These are phyloP conservation scores for Spisula subtruncata DNA, from an alignment of 2,888 invertebrate species.

Conservation along the genomic window DNA sequence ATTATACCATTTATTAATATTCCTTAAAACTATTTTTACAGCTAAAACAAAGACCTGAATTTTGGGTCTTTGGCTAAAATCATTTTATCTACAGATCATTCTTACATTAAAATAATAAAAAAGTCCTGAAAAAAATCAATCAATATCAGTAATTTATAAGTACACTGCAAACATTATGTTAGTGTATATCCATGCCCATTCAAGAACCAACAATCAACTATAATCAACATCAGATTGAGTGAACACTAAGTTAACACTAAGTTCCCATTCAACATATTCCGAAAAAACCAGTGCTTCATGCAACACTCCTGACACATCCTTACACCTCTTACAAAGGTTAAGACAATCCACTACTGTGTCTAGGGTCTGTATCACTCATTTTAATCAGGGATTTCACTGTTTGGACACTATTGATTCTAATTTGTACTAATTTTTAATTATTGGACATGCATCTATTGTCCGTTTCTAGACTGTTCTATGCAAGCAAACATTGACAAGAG, in stretches of 20 bases:
- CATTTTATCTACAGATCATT: too few relatives aligned
- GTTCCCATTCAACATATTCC: background rate
- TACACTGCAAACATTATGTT: background rate
- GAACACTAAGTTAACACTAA: too few relatives aligned
- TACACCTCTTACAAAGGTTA: background rate
- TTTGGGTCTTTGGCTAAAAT: too few relatives aligned
- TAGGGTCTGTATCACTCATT: background rate
- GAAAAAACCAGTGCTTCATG: background rate
- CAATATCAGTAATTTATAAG: background rate
- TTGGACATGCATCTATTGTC: background rate
- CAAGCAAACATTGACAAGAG: background rate
- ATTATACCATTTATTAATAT: too few relatives aligned
- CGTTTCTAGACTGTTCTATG: background rate
- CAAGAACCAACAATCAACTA: background rate
- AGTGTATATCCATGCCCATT: slow-evolving; percentile 5
- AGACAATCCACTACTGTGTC: background rate
- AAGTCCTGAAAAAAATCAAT: background rate
- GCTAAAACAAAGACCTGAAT: too few relatives aligned
- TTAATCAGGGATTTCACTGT: background rate
- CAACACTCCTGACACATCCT: background rate
- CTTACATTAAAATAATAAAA: too few relatives aligned
- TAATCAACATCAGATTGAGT: background rate
- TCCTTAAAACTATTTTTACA: too few relatives aligned
- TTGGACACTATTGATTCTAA: too few relatives aligned
- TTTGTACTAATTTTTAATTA: background rate